Evolutionary conservation across 1,140 invertebrate species (phyloP), one percentile per base, ranked within the genome.

Genomic region (Lepidurus packardi): DNA sequence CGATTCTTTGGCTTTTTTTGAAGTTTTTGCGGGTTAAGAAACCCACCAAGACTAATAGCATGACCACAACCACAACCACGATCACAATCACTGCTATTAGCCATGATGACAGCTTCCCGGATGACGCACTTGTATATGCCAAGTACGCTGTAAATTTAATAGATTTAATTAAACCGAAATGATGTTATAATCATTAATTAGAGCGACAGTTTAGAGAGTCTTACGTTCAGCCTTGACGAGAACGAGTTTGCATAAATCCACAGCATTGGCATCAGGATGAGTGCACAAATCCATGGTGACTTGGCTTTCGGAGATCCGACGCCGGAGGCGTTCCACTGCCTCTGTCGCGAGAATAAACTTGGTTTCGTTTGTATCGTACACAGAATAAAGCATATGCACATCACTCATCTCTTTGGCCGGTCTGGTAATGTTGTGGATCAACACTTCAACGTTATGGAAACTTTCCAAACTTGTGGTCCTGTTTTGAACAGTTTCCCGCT

Each of bases 161-260:
- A 0, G 9, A 41, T n/a, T n/a, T n/a, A n/a, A n/a, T n/a, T n/a
- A 75, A 8, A 42, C 0, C 4, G 25, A n/a, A 21, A 8, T 7
- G 16, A 44, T 25, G 11, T n/a, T 47, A 9, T 43, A 11, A 24
- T 41, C 76, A 45, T 24, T 9, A 53, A 47, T 53, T 34, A 34
- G 34, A 2, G 45, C 75, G 75, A 43, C 47, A n/a, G 13, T 16
- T 25, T 74, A 73, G 53, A 6, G 53, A 21, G 25, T 47, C 45
- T 77, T 77, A 77, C 76, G 76, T 45, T 77, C 76, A 11, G 76
- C 76, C 65, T 77, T 45, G 43, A 25, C 25, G 76, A 77, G 44
- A 41, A 77, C 76, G 9, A 65, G 65, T 21, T 53, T 45, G 21
- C 76, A 77, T 65, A 77, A 76, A 43, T 21, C 76, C 45, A 43